Base-by-base conservation (phyloP, 2,113 vertebrate species). In the Myanophis thanlyinensis region DNA sequence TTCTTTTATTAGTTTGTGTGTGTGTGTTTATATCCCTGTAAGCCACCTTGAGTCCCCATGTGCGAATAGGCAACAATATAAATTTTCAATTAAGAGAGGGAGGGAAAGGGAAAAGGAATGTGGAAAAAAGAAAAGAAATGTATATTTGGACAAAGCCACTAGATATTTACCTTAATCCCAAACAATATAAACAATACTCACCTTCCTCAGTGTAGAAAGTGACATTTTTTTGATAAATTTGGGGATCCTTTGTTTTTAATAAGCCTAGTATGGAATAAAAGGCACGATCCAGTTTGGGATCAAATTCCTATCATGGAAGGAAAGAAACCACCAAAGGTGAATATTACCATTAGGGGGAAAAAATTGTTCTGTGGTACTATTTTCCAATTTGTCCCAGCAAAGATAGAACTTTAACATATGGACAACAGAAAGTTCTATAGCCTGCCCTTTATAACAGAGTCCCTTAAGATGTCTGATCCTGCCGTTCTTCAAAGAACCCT, bases 181-280 rank as follows among this genome's bases (percentile, higher is more conserved):
- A 30, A 30, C 44, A 4, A 20, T 9, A 11, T 13, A 5, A 62
- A 3, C 15, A 40, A 22, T 2, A 88, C 8, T 49, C 49, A 62
- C 95, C 67, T 67, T 96, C 97, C 93, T 73, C 97, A 93, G 62
- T 95, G 96, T 98, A 99, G 95, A 99, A 99, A 25, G 91, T 98
- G 0, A 93, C 96, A 94, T 98, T 98, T 35, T 94, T 85, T 95
- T 98, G 97, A 87, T 99, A 99, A 93, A 99, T 99, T 48, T 98
- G 96, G 1, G 98, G 98, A 89, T 99, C 98, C 92, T 98, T 98
- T 93, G 98, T 98, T 97, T 99, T 99, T 73, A 99, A 94, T 91
- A 99, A 96, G 0, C 98, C 99, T 89, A 99, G 89, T 0, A 98
- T 99, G 59, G 98, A 97, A 94, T 99, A 99, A 91, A 99, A 99